Evolutionary conservation across 1,140 invertebrate species (phyloP).

Genomic region (Diabrotica virgifera): DNA sequence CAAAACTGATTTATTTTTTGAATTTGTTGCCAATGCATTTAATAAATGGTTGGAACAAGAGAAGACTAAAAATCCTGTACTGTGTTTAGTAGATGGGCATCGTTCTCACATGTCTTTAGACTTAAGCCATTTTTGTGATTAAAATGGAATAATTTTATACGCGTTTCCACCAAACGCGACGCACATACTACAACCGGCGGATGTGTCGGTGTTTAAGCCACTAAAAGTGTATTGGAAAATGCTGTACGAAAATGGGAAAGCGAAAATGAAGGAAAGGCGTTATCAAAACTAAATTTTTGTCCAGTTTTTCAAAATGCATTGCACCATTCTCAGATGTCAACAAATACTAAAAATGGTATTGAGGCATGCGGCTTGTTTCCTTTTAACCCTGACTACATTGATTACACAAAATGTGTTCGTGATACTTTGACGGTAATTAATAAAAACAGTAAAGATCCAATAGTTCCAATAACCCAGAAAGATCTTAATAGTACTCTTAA

Average conservation of each 20-base stretch:
- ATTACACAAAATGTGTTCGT: no score
- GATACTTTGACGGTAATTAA: no score
- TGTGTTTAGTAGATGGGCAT: slow-evolving; percentile 48
- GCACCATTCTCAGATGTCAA: no score
- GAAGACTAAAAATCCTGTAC: slow-evolving; percentile 39
- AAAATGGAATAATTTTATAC: slow-evolving; percentile 45
- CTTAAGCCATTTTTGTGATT: slow-evolving; percentile 42
- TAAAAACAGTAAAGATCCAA: no score
- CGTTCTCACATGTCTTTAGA: slow-evolving; percentile 44
- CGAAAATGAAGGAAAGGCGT: background rate
- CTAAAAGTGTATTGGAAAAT: slow-evolving; percentile 41
- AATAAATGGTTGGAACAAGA: slow-evolving; percentile 39
- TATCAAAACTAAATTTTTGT: no score
- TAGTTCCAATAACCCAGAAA: no score
- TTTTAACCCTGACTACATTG: no score
- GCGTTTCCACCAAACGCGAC: slow-evolving; percentile 34
- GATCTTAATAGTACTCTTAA: no score
- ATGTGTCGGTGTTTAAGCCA: background rate
- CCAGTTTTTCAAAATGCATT: no score
- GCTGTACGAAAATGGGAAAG: background rate
- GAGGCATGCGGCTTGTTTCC: no score
- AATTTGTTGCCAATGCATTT: slow-evolving; percentile 45
- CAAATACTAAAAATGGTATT: no score
- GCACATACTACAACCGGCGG: no score
- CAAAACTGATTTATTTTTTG: slow-evolving; percentile 44